A percentile compares a stretch with the other conserved stretches of the same genome.
phyloP scores from a whole-genome alignment of 2,113 vertebrate genomes.

The Ceratotherium simum region DNA sequence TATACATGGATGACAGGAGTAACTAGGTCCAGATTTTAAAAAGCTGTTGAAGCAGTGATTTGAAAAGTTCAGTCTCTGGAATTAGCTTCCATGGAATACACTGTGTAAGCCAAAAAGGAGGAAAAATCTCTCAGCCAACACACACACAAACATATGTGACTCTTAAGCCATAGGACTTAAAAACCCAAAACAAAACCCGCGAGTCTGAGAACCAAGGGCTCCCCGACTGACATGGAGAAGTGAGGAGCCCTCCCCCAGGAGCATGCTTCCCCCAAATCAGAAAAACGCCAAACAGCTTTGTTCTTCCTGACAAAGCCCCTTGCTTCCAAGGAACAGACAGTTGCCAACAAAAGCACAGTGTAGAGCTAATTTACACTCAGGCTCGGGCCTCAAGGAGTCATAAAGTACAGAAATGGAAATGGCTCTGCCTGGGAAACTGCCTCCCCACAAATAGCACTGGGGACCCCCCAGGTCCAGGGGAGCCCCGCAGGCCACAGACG shows the following conservation, averaged over 20 bases:
- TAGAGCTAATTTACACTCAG: constrained; percentile 72
- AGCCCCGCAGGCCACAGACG: background rate
- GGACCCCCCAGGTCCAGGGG: constrained; percentile 4
- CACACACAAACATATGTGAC: constrained; percentile 73
- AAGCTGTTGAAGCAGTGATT: constrained; percentile 78
- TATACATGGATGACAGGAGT: constrained; percentile 75
- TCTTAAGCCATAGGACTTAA: constrained; percentile 69
- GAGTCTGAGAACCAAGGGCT: constrained; percentile 49
- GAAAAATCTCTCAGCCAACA: constrained; percentile 60
- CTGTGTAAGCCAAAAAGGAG: constrained; percentile 63
- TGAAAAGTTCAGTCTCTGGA: constrained; percentile 81
- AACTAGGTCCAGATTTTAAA: constrained; percentile 80
- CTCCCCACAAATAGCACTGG: background rate
- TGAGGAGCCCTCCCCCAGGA: background rate
- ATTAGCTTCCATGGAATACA: constrained; percentile 73
- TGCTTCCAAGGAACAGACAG: constrained; percentile 61
- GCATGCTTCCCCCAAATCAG: constrained; percentile 34
- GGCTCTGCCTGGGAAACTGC: background rate
- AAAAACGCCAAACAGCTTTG: constrained; percentile 70
- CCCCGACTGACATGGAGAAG: background rate
- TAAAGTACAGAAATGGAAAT: constrained; percentile 23
- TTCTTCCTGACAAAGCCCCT: constrained; percentile 81
- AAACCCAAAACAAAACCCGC: constrained; percentile 70
- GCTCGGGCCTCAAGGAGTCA: constrained; percentile 6
- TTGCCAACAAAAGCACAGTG: constrained; percentile 76